phyloP scores from a whole-genome alignment of 2,888 invertebrate genomes.

The Gastrophysa polygoni region DNA sequence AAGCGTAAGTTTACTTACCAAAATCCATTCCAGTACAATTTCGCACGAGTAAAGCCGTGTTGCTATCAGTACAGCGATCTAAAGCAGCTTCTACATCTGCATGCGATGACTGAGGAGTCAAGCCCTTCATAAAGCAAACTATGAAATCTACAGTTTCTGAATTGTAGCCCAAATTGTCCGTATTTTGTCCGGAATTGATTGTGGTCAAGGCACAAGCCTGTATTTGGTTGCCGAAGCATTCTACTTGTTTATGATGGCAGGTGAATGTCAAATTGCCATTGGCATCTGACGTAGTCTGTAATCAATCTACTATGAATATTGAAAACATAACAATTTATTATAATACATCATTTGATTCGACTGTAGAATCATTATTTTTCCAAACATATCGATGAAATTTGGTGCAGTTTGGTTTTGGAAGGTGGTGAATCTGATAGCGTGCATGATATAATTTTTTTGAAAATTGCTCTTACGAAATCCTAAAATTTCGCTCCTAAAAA shows the following conservation, averaged over 20 bases:
- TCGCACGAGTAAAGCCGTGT: background rate
- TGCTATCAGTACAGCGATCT: background rate
- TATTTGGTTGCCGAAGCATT: slow-evolving; percentile 61
- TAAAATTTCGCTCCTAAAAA: too few species aligned
- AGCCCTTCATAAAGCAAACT: slow-evolving; percentile 64
- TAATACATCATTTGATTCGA: too few species aligned
- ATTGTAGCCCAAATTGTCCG: slow-evolving; percentile 32
- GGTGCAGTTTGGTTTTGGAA: too few species aligned
- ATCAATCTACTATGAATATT: background rate
- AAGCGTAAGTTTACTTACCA: slow-evolving; percentile 7
- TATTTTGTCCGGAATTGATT: slow-evolving; percentile 38
- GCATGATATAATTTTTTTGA: too few species aligned
- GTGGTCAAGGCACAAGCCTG: slow-evolving; percentile 58
- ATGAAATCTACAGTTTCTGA: slow-evolving; percentile 59
- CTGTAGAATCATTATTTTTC: too few species aligned
- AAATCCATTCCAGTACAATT: slow-evolving; percentile 4
- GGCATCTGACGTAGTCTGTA: slow-evolving; percentile 10
- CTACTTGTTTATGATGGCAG: slow-evolving; percentile 61
- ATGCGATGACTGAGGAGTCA: background rate
- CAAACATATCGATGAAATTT: too few species aligned
- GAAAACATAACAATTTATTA: too few species aligned
- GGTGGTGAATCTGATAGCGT: too few species aligned
- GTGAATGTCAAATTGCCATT: slow-evolving; percentile 50
- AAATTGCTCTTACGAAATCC: too few species aligned
- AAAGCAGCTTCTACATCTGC: background rate